phyloP scores from a whole-genome alignment of 1,140 invertebrate genomes.

The Plutomurus gul region DNA sequence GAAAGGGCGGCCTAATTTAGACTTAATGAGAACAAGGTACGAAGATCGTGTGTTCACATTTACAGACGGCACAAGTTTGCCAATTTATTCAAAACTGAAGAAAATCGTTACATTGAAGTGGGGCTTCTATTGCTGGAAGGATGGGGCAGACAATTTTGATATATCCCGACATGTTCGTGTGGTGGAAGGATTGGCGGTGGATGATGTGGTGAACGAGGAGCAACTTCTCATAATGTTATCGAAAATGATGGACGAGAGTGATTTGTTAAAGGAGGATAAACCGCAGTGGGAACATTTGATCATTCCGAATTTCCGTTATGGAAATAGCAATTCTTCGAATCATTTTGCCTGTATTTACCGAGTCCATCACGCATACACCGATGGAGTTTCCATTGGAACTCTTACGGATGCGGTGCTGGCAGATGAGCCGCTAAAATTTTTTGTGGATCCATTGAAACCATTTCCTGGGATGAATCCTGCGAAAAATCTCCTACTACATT shows the following conservation, averaged over 20 bases:
- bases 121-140: slow-evolving; percentile 39
- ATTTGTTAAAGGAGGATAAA: not conserved
- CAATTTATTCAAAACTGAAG: slow-evolving; percentile 7
- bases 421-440: slow-evolving; percentile 10
- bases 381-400: slow-evolving; percentile 37
- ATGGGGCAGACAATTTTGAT: not conserved
- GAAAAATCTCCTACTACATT: not conserved
- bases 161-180: slow-evolving; percentile 12
- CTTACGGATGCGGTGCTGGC: slow-evolving; percentile 11
- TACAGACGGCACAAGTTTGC: not conserved
- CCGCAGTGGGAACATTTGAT: slow-evolving; percentile 43
- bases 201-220: not conserved
- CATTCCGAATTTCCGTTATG: slow-evolving; percentile 29
- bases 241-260: not conserved
- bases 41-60: not conserved
- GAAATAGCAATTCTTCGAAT: not conserved
- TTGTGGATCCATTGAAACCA: slow-evolving; percentile 33
- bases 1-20: slow-evolving; percentile 31
- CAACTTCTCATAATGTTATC: not conserved
- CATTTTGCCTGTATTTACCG: slow-evolving; percentile 37
- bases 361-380: slow-evolving; percentile 36
- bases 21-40: not conserved
- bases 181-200: not conserved
- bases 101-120: not conserved
- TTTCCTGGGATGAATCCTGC: not conserved